A percentile compares a stretch with the other conserved stretches of the same genome.
These are phyloP conservation scores for Hephaestus fuliginosus DNA, from an alignment of 2,797 vertebrate genomes.

Conservation along the genomic window DNA sequence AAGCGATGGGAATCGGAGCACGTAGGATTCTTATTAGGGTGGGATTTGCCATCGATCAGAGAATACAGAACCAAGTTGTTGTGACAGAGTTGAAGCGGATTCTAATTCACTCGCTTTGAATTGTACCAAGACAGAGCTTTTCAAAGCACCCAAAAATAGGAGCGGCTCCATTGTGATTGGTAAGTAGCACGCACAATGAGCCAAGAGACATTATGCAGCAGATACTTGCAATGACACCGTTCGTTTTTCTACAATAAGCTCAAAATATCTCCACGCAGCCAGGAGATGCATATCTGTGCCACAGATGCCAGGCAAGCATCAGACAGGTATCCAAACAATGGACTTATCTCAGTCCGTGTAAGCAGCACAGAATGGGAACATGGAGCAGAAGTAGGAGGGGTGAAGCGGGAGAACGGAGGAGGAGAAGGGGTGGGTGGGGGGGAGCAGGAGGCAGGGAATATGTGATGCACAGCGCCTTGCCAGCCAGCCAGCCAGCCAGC, in stretches of 20 bases:
- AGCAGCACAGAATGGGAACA: conserved; percentile 55
- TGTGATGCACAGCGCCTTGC: conserved; percentile 69
- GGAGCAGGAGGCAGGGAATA: conserved; percentile 44
- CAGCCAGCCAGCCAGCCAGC: conserved; percentile 69
- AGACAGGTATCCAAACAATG: conserved; percentile 77
- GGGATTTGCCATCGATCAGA: conserved; percentile 50
- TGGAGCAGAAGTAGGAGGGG: conserved; percentile 52
- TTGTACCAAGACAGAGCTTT: conserved; percentile 38
- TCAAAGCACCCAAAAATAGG: conserved; percentile 64
- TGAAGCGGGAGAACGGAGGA: conserved; percentile 33
- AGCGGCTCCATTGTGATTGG: conserved; percentile 48
- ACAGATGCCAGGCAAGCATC: conserved; percentile 54
- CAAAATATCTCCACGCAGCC: conserved; percentile 52
- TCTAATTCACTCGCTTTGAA: conserved; percentile 57
- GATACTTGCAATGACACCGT: conserved; percentile 50
- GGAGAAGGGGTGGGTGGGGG: conserved; percentile 22
- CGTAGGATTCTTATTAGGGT: conserved; percentile 16
- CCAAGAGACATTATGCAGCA: conserved; percentile 50
- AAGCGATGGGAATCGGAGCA: neutral
- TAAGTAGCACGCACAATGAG: conserved; percentile 48
- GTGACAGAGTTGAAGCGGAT: conserved; percentile 48
- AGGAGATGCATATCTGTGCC: conserved; percentile 60
- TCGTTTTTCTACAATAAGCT: conserved; percentile 43
- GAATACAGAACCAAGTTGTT: conserved; percentile 37
- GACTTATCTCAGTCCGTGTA: conserved; percentile 65